Percentiles rank a stretch among this genome's conserved stretches.
Evolutionary conservation across 2,888 invertebrate species (phyloP).

Genomic region (Drosophila kambysellisi): DNA sequence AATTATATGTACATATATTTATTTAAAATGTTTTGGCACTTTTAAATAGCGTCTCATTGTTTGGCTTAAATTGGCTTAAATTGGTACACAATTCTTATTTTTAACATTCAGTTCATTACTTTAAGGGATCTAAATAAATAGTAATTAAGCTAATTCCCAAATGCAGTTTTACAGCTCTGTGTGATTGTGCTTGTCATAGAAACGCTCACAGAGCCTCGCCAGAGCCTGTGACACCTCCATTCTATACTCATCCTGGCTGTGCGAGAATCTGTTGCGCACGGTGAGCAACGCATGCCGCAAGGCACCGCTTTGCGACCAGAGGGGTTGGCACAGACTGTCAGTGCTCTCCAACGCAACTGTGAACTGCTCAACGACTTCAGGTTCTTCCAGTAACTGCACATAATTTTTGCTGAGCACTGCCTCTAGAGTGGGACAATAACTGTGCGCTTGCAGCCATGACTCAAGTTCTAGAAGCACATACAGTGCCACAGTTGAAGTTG

Average conservation of each 20-base stretch:
- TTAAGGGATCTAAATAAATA: slow-evolving; percentile 5
- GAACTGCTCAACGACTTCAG: slow-evolving; percentile 81
- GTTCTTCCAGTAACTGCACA: slow-evolving; percentile 75
- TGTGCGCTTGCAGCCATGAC: slow-evolving; percentile 75
- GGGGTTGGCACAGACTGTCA: slow-evolving; percentile 65
- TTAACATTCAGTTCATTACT: slow-evolving; percentile 32
- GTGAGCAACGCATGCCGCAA: slow-evolving; percentile 79
- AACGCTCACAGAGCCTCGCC: slow-evolving; percentile 50
- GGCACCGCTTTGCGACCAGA: slow-evolving; percentile 78
- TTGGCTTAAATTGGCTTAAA: too few relatives aligned
- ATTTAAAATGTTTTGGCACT: slow-evolving; percentile 29
- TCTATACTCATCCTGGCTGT: slow-evolving; percentile 80
- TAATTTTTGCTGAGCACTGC: slow-evolving; percentile 71
- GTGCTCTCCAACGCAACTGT: slow-evolving; percentile 71
- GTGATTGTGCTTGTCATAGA: slow-evolving; percentile 63
- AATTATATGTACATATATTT: slow-evolving; percentile 18
- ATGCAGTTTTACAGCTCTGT: slow-evolving; percentile 68
- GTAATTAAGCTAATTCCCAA: slow-evolving; percentile 12
- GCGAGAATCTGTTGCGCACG: slow-evolving; percentile 72
- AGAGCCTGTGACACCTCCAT: slow-evolving; percentile 78
- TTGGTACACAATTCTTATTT: slow-evolving; percentile 18
- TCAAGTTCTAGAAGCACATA: slow-evolving; percentile 79
- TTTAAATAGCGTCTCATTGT: background rate
- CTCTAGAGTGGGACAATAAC: slow-evolving; percentile 77
- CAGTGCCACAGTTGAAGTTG: slow-evolving; percentile 67